These are phyloP conservation scores for Stegodyphus dumicola DNA, from an alignment of 1,140 invertebrate genomes.

Conservation along the genomic window DNA sequence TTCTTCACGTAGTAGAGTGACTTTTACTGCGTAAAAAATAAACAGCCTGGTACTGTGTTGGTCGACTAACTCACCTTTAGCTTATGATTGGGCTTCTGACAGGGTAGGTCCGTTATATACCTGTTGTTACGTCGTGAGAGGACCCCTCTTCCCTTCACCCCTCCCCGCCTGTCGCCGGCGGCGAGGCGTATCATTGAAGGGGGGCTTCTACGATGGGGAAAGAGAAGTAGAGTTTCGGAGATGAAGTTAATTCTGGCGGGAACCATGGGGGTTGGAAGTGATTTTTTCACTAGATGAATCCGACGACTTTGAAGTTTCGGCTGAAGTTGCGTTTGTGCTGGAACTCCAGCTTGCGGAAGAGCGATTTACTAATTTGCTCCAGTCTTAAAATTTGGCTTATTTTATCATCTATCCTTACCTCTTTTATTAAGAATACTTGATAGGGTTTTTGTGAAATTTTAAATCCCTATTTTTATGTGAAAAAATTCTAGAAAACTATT, in stretches of 20 bases:
- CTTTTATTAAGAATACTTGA: no score
- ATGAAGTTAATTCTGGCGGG: conserved; percentile 28
- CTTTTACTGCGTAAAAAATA: no score
- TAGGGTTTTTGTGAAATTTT: no score
- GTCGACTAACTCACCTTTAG: neutral
- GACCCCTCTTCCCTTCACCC: neutral
- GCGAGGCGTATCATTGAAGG: conserved; percentile 26
- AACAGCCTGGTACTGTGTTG: no score
- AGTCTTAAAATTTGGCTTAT: no score
- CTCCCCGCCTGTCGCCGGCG: conserved; percentile 10
- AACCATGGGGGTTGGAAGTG: neutral
- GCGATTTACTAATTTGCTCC: no score
- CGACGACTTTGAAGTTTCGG: conserved; percentile 12
- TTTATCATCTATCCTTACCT: no score
- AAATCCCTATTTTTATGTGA: no score
- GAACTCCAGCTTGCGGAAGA: no score
- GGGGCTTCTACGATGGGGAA: neutral
- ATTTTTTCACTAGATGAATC: neutral
- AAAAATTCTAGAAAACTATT: no score
- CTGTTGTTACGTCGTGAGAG: conserved; percentile 17
- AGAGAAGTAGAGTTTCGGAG: neutral
- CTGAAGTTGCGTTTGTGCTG: no score
- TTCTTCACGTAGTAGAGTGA: no score
- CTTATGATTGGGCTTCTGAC: conserved; percentile 2
- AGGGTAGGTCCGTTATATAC: conserved; percentile 51